Base-by-base conservation (phyloP, 2,113 vertebrate genomes). In the Rhineura floridana region DNA sequence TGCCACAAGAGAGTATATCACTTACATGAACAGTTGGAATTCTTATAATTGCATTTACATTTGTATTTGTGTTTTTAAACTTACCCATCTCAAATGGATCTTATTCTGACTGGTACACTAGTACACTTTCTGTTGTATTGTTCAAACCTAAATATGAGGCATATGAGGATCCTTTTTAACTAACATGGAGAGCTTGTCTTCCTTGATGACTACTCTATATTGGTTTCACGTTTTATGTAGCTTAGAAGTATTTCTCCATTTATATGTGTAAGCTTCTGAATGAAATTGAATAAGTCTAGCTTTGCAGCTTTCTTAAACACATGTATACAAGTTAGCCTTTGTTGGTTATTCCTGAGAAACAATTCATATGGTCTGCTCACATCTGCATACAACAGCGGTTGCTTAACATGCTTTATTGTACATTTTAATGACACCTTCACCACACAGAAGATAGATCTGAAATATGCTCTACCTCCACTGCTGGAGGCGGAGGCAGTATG, bases 141-240 rank as follows among this genome's bases (percentile, higher is more conserved):
- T 82, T 39, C 78, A 88, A 72, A 13, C 33, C 48, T 88, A 86
- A 91, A 48, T 84, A 30, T 36, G 48, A 52, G 89, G 87, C 65
- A 83, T 39, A 15, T 48, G 62, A 59, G 2, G 39, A 48, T 21
- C 25, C 19, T 48, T 63, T 81, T 63, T 19, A 33, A 46, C 63
- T 69, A 30, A 50, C 13, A 17, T 13, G 42, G 63, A 69, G 7
- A n/a, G 28, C 30, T 69, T 28, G 1, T 62, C 36, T 62, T 63
- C 4, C 46, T 30, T 70, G 4, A 3, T 50, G 25, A 48, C 30
- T 69, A 50, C 19, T 30, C 36, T 44, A 17, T 6, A 65, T 63
- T 59, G 19, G 15, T 59, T 19, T 59, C 17, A 30, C 44, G 80
- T 39, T 44, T 81, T 81, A 42, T 39, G 42, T 39, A 48, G 70